A percentile compares a stretch with the other conserved stretches of the same genome.
Evolutionary conservation across 2,113 vertebrate genomes (phyloP).

Genomic region (Phycodurus eques): DNA sequence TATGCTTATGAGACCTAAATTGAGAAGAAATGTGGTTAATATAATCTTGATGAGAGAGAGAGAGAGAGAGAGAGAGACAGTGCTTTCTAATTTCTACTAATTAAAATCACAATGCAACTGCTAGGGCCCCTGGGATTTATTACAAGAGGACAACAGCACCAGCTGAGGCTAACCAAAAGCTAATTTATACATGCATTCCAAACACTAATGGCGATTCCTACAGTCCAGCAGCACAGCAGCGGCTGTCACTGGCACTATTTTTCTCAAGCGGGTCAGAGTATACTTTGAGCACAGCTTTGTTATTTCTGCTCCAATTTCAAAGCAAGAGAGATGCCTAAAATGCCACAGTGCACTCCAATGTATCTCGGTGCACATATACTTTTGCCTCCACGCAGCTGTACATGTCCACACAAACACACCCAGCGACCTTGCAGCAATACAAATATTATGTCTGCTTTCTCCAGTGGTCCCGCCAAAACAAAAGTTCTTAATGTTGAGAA

Average conservation of each 20-base stretch:
- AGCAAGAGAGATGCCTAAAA: slow-evolving; percentile 55
- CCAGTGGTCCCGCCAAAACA: slow-evolving; percentile 75
- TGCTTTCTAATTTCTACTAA: slow-evolving; percentile 8
- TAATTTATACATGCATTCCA: slow-evolving; percentile 30
- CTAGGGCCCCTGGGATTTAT: slow-evolving; percentile 12
- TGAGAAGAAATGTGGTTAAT: not conserved
- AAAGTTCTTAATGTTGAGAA: slow-evolving; percentile 69
- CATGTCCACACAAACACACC: slow-evolving; percentile 23
- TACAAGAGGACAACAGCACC: slow-evolving; percentile 20
- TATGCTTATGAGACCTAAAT: not conserved
- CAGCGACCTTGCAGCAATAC: slow-evolving; percentile 71
- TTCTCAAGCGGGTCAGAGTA: slow-evolving; percentile 42
- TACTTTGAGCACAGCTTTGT: slow-evolving; percentile 50
- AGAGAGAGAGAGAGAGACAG: slow-evolving; percentile 1
- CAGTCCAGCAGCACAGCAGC: slow-evolving; percentile 27
- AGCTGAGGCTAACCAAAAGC: slow-evolving; percentile 28
- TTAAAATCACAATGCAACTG: slow-evolving; percentile 19
- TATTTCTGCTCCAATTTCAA: slow-evolving; percentile 66
- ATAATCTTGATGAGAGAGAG: not conserved
- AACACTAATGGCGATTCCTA: slow-evolving; percentile 37
- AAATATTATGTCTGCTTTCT: slow-evolving; percentile 84
- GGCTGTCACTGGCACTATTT: slow-evolving; percentile 41
- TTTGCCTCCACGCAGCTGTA: not conserved
- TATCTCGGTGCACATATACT: slow-evolving; percentile 44
- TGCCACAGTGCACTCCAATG: slow-evolving; percentile 50